Percentiles rank a stretch among this genome's conserved stretches.
These are phyloP conservation scores for Ceratitis capitata DNA, from an alignment of 1,140 invertebrate species.

Conservation along the genomic window DNA sequence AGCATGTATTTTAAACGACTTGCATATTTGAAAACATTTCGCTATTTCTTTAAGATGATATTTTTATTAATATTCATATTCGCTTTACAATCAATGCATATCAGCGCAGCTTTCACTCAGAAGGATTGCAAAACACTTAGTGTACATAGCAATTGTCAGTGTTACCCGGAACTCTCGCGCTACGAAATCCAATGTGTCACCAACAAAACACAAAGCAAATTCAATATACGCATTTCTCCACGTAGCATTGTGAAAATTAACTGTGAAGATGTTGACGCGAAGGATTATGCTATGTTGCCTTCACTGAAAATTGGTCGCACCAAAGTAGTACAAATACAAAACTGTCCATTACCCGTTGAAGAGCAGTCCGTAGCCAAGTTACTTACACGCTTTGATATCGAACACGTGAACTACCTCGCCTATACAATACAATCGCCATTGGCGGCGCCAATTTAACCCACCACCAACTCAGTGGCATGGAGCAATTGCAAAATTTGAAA, in stretches of 20 bases:
- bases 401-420: constrained; percentile 48
- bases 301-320: constrained; percentile 51
- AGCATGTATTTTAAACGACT: not conserved
- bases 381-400: constrained; percentile 52
- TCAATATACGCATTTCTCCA: constrained; percentile 53
- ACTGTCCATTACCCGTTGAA: constrained; percentile 54
- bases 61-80: not conserved
- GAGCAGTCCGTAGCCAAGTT: constrained; percentile 53
- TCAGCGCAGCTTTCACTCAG: not conserved
- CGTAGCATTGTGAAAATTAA: constrained; percentile 53
- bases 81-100: not conserved
- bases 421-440: constrained; percentile 57
- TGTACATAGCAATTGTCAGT: constrained; percentile 48
- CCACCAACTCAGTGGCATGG: constrained; percentile 51
- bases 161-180: constrained; percentile 48
- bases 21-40: not conserved
- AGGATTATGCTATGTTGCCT: constrained; percentile 54
- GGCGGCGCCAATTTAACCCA: constrained; percentile 55
- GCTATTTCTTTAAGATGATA: not conserved
- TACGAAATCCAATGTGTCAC: constrained; percentile 56
- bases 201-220: constrained; percentile 49
- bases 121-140: constrained; percentile 56
- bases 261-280: constrained; percentile 50
- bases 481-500: constrained; percentile 50
- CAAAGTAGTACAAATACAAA: constrained; percentile 52